These are phyloP conservation scores for Aleiodes testaceus DNA, from an alignment of 2,888 invertebrate species.

Conservation along the genomic window DNA sequence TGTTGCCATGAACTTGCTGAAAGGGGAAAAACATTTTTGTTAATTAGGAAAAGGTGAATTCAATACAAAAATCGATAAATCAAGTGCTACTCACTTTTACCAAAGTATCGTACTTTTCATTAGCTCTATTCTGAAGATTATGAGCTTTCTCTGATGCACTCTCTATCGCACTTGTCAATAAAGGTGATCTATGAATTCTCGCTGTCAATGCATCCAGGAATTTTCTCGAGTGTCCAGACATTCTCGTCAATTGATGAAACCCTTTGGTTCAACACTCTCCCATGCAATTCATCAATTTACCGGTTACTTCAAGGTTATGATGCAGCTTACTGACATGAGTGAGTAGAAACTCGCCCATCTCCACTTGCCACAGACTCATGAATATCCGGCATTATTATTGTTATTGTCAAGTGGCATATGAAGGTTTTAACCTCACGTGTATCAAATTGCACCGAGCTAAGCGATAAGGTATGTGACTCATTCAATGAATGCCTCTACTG, in stretches of 20 bases:
- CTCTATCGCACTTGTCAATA: constrained; percentile 57
- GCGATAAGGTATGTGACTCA: constrained; percentile 15
- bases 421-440: neutral
- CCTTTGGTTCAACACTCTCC: constrained; percentile 1
- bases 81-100: constrained; percentile 58
- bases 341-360: no score
- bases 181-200: constrained; percentile 57
- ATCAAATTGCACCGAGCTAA: neutral
- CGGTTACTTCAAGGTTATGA: constrained; percentile 43
- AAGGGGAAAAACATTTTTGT: constrained; percentile 12
- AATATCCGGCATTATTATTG: constrained; percentile 25
- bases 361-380: neutral
- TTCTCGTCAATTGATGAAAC: constrained; percentile 38
- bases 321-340: no score
- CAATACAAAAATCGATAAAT: no score
- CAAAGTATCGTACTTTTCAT: constrained; percentile 61
- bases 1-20: constrained; percentile 59
- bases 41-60: no score
- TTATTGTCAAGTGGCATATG: constrained; percentile 1
- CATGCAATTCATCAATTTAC: constrained; percentile 14
- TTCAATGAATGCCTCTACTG: neutral
- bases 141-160: constrained; percentile 62
- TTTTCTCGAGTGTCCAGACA: constrained; percentile 58
- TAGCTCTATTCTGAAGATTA: constrained; percentile 58
- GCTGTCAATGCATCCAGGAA: constrained; percentile 56